Evolutionary conservation across 2,888 invertebrate genomes (phyloP).

Genomic region (Orgyia antiqua): DNA sequence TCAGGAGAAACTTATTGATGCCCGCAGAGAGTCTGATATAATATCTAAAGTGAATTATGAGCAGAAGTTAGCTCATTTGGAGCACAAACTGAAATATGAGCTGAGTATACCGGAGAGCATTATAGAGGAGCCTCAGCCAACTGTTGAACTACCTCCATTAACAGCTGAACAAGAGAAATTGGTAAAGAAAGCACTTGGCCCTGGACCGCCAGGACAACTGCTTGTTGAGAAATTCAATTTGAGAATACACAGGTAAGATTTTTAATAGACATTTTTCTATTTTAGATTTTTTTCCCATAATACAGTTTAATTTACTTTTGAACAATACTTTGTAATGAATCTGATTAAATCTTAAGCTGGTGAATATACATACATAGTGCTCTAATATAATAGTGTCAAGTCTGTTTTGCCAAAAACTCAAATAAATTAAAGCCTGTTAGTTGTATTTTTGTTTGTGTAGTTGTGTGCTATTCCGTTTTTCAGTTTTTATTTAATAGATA

Average conservation of each 20-base stretch:
- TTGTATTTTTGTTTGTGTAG: too few relatives aligned
- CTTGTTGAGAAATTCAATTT: conserved; percentile 77
- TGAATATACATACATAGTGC: too few relatives aligned
- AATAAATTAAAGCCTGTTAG: too few relatives aligned
- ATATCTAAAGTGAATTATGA: conserved; percentile 67
- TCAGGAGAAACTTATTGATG: conserved; percentile 64
- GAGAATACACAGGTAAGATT: conserved; percentile 60
- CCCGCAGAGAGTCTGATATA: conserved; percentile 63
- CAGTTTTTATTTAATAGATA: too few relatives aligned
- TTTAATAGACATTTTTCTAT: conserved; percentile 5
- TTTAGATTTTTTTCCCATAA: background rate
- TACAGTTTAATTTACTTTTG: too few relatives aligned
- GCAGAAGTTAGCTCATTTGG: conserved; percentile 59
- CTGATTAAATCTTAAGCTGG: too few relatives aligned
- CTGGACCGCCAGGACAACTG: conserved; percentile 81
- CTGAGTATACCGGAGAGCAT: conserved; percentile 70
- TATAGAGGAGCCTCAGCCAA: conserved; percentile 62
- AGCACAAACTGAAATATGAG: conserved; percentile 64
- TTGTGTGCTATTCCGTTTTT: too few relatives aligned
- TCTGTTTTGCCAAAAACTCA: too few relatives aligned
- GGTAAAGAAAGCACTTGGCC: conserved; percentile 77
- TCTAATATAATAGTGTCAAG: too few relatives aligned
- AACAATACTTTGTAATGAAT: too few relatives aligned
- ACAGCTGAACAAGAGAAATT: conserved; percentile 81
- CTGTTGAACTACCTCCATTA: conserved; percentile 77